Base-by-base conservation (phyloP, 2,888 invertebrate genomes). In the Tupiocoris notatus region DNA sequence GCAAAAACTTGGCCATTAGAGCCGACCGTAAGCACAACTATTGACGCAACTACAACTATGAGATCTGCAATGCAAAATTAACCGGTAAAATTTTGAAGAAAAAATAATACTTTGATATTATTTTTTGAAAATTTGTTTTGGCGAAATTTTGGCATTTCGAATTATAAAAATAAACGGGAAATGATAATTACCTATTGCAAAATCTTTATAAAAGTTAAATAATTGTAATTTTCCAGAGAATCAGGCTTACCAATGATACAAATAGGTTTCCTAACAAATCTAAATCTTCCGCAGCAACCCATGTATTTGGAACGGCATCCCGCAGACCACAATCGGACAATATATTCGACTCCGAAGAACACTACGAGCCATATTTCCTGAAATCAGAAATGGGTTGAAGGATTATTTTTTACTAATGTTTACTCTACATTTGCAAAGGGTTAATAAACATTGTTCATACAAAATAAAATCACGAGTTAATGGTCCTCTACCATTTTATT, bases 1-100 rank as follows among this genome's bases (percentile, higher is more conserved):
- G 93, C 93, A 83, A 93, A 93, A 17, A 94, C 92, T 84, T 93
- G 92, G 16, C 93, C 93, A 83, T 93, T 92, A 80, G 91, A 91
- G 71, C 93, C 93, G 76, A 92, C 88, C 17, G 90, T 88, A 77
- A 94, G 86, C 6, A 94, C 93, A 76, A 92, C 89, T 81, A 92
- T 89, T 70, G 92, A 92, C 70, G 93, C 93, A 80, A 92, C 88
- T 76, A 93, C 92, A 73, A 93, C 93, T 80, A 92, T 90, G 82
- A 93, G 87, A 88, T 93, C 93, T 93, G 86, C 65, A 87, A 86
- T 71, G 64, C 18, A 22, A 1, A 23, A 64, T 64, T 64, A 3
- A 22, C 18, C 39, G 39, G 12, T 39, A 39, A 39, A 39, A 39
- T 39, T 12, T 39, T 3, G 12, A 7, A 7, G 12, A 39, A 39